Percentiles rank a stretch among this genome's conserved stretches.
Evolutionary conservation across 1,140 invertebrate species (phyloP).

Genomic region (Battus philenor): DNA sequence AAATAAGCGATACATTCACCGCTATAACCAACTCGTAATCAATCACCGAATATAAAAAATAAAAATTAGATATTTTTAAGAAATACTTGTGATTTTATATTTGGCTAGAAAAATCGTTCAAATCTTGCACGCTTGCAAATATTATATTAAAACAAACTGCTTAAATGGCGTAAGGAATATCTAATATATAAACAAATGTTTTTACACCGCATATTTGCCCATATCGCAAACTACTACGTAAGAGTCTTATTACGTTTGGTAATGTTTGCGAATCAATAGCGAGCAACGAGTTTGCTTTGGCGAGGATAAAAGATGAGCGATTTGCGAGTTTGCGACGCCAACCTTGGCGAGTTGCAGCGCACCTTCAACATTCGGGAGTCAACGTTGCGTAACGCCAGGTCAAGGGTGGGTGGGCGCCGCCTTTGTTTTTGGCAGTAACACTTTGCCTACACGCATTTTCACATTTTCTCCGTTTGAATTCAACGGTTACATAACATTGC

Average conservation of each 20-base stretch:
- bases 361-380: conserved; percentile 40
- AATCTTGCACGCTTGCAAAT: too few relatives aligned
- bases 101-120: too few relatives aligned
- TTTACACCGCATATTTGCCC: neutral
- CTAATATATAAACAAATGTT: too few relatives aligned
- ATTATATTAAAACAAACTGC: too few relatives aligned
- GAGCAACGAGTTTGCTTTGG: conserved; percentile 36
- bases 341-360: conserved; percentile 39
- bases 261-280: conserved; percentile 27
- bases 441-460: conserved; percentile 41
- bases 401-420: conserved; percentile 57
- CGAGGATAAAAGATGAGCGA: conserved; percentile 52
- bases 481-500: too few relatives aligned
- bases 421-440: conserved; percentile 56
- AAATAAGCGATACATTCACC: too few relatives aligned
- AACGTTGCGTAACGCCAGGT: conserved; percentile 50
- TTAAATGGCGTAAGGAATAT: too few relatives aligned
- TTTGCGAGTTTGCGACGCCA: conserved; percentile 26
- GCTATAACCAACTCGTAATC: too few relatives aligned
- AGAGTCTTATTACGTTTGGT: conserved; percentile 6
- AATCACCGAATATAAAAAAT: too few relatives aligned
- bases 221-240: conserved; percentile 1
- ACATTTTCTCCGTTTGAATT: conserved; percentile 38
- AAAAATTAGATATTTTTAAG: too few relatives aligned
- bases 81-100: too few relatives aligned